Percentiles rank a stretch among this genome's conserved stretches.
Conservation (phyloP, 2,888 invertebrate genomes). For the Liposcelis brunnea region DNA sequence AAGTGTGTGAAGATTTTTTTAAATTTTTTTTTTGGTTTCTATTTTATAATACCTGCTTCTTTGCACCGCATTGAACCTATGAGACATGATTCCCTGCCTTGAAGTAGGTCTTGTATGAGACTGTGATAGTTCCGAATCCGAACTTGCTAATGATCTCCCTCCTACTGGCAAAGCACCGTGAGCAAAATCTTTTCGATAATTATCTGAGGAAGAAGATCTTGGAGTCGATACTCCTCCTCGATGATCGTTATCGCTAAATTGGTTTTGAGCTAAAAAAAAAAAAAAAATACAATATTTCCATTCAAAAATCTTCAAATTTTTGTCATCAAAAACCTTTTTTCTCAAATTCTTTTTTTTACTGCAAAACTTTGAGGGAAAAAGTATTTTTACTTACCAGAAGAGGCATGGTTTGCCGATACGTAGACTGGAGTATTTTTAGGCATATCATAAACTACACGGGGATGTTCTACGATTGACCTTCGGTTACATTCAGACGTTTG, state of each 20-base stretch:
- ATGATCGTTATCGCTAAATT: conserved; percentile 7
- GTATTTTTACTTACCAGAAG: neutral
- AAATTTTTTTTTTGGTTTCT: too few relatives aligned
- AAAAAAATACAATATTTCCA: neutral
- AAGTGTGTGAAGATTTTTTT: too few relatives aligned
- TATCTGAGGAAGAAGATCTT: conserved; percentile 31
- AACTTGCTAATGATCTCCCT: conserved; percentile 32
- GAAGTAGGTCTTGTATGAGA: conserved; percentile 26
- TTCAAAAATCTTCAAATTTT: too few relatives aligned
- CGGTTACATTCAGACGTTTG: neutral
- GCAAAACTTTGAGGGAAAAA: neutral
- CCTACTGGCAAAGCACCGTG: conserved; percentile 34
- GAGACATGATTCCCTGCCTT: conserved; percentile 17
- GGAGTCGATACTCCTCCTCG: conserved; percentile 19
- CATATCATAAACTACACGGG: conserved; percentile 39
- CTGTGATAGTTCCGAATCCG: conserved; percentile 34
- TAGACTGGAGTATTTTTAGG: conserved; percentile 28
- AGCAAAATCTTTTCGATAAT: conserved; percentile 57
- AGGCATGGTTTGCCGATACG: conserved; percentile 12
- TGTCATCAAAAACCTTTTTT: too few relatives aligned
- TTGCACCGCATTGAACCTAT: neutral
- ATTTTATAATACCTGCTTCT: neutral
- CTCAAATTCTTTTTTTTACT: too few relatives aligned
- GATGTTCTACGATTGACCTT: conserved; percentile 31
- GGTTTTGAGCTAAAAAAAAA: neutral